Conservation (phyloP, 2,888 invertebrate species). For the Anthophora plumipes region DNA sequence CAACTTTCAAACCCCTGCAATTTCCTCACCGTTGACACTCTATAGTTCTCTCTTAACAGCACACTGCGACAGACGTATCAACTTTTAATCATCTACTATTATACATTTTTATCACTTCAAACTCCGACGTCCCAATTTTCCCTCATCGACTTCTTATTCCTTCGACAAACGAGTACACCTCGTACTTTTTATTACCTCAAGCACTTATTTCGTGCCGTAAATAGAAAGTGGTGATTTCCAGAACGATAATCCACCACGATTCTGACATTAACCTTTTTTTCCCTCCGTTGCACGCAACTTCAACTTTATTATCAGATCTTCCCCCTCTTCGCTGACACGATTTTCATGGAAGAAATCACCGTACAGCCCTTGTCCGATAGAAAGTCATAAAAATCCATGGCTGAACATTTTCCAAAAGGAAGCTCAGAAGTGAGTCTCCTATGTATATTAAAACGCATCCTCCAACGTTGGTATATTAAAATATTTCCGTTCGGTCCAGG, state of each 20-base stretch:
- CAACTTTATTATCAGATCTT: neutral
- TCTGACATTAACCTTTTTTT: neutral
- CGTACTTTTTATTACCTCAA: too few species aligned
- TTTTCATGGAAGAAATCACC: constrained; percentile 8
- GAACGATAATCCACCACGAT: neutral
- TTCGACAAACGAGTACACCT: too few species aligned
- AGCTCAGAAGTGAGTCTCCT: neutral
- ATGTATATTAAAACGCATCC: constrained; percentile 23
- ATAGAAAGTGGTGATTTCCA: neutral
- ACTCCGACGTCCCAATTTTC: neutral
- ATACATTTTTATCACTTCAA: too few species aligned
- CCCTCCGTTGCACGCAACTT: neutral
- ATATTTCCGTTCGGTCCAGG: constrained; percentile 42
- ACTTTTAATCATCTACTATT: too few species aligned
- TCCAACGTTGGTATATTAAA: constrained; percentile 46
- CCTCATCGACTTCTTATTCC: neutral
- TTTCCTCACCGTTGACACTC: neutral
- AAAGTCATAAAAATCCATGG: constrained; percentile 9
- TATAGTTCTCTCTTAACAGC: neutral
- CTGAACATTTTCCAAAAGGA: neutral
- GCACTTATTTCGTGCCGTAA: neutral
- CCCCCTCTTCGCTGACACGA: too few species aligned
- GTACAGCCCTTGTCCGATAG: neutral
- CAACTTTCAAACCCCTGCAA: neutral
- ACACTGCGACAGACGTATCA: too few species aligned